Evolutionary conservation across 2,797 vertebrate species (phyloP).

Genomic region (Gymnothorax javanicus): DNA sequence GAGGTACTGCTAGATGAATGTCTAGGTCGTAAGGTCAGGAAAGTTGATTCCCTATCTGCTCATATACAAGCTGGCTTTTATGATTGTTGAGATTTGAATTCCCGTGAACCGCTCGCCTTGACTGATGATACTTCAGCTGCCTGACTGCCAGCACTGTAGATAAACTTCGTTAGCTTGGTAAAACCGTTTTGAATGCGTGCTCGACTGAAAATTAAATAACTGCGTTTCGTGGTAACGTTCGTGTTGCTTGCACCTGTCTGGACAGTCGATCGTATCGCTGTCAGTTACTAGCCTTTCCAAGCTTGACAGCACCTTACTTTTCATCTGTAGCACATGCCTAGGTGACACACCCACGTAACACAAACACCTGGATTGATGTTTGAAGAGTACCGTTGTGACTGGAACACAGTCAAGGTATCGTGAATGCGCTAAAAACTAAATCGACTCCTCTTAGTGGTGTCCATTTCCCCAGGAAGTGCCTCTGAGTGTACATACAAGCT

Average conservation of each 20-base stretch:
- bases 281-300: not conserved
- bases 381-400: not conserved
- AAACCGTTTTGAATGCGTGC: not conserved
- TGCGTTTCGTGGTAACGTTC: not conserved
- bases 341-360: not conserved
- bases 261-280: not conserved
- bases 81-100: not conserved
- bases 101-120: not conserved
- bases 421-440: not conserved
- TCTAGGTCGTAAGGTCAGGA: not conserved
- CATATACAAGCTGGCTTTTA: not conserved
- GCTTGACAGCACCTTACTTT: not conserved
- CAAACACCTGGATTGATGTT: not conserved
- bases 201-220: not conserved
- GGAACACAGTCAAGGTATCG: not conserved
- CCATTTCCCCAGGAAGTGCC: not conserved
- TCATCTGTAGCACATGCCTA: not conserved
- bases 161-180: not conserved
- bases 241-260: not conserved
- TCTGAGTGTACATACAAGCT: not conserved
- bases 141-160: not conserved
- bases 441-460: not conserved
- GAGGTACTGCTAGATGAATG: not conserved
- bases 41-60: not conserved
- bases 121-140: not conserved